phyloP scores from a whole-genome alignment of 2,797 vertebrate genomes.

The Pseudochromis fuscus region DNA sequence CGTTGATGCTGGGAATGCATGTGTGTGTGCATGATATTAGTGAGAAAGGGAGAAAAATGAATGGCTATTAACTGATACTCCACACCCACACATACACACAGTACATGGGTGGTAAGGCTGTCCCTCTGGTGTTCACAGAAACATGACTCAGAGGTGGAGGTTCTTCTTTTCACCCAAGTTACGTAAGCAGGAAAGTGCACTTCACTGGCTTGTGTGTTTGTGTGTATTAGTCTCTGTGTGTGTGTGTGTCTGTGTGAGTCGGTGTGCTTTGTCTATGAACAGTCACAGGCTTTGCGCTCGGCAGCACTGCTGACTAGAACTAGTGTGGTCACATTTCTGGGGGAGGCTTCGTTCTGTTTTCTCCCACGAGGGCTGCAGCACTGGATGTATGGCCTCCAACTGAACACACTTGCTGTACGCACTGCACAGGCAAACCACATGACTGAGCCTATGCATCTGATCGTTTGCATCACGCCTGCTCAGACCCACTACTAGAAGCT shows the following conservation, averaged over 20 bases:
- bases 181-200: conserved; percentile 30
- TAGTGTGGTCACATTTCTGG: conserved; percentile 67
- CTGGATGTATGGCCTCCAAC: conserved; percentile 14
- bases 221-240: neutral
- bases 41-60: neutral
- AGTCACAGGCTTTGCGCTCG: conserved; percentile 15
- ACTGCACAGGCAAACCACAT: too few relatives aligned
- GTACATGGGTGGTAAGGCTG: neutral
- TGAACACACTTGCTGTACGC: neutral
- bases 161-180: conserved; percentile 40
- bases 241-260: conserved; percentile 10
- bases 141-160: conserved; percentile 46
- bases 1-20: neutral
- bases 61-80: conserved; percentile 1
- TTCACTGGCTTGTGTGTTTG: conserved; percentile 12
- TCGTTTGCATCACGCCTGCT: too few relatives aligned
- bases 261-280: conserved; percentile 2
- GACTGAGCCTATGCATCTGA: too few relatives aligned
- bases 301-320: conserved; percentile 58
- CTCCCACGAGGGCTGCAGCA: conserved; percentile 20
- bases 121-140: conserved; percentile 14
- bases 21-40: conserved; percentile 4
- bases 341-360: neutral
- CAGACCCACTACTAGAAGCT: neutral
- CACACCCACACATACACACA: conserved; percentile 28